Percentiles rank a stretch among this genome's conserved stretches.
These are phyloP conservation scores for Porites evermanni DNA, from an alignment of 92 coral and sea anemone genomes.

Conservation along the genomic window DNA sequence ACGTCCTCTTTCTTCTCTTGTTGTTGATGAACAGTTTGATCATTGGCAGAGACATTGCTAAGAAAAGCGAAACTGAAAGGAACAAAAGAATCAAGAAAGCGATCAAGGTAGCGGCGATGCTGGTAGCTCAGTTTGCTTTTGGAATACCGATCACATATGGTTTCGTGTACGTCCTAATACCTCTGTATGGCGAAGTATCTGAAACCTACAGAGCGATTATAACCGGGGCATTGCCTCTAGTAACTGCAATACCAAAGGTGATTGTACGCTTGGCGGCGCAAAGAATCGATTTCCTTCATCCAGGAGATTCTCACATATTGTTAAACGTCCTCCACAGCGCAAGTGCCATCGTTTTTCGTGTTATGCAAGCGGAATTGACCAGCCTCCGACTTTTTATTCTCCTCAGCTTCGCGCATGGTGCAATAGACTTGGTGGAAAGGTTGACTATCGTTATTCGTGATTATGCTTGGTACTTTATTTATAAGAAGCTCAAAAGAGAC, in stretches of 20 bases:
- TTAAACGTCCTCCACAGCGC: conserved; percentile 31
- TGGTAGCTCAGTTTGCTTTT: conserved; percentile 40
- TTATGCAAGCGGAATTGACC: conserved; percentile 70
- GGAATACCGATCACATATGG: conserved; percentile 33
- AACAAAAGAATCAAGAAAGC: neutral
- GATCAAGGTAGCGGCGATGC: conserved; percentile 11
- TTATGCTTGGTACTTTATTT: too few relatives aligned
- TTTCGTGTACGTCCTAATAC: neutral
- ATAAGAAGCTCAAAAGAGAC: too few relatives aligned
- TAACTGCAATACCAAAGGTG: conserved; percentile 49
- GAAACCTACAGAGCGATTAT: neutral
- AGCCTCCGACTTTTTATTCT: neutral
- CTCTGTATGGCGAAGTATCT: neutral
- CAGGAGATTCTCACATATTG: conserved; percentile 48
- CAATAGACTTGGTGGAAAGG: too few relatives aligned
- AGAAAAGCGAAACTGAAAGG: too few relatives aligned
- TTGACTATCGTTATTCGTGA: too few relatives aligned
- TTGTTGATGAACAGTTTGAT: conserved; percentile 42
- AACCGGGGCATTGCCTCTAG: conserved; percentile 24
- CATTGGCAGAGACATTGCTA: neutral
- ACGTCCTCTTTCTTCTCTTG: conserved; percentile 38
- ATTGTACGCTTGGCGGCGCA: conserved; percentile 53
- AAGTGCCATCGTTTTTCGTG: conserved; percentile 59
- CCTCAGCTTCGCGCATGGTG: too few relatives aligned
- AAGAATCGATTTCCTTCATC: conserved; percentile 50